Evolutionary conservation across 2,888 invertebrate species (phyloP).

Genomic region (Acheta domesticus): DNA sequence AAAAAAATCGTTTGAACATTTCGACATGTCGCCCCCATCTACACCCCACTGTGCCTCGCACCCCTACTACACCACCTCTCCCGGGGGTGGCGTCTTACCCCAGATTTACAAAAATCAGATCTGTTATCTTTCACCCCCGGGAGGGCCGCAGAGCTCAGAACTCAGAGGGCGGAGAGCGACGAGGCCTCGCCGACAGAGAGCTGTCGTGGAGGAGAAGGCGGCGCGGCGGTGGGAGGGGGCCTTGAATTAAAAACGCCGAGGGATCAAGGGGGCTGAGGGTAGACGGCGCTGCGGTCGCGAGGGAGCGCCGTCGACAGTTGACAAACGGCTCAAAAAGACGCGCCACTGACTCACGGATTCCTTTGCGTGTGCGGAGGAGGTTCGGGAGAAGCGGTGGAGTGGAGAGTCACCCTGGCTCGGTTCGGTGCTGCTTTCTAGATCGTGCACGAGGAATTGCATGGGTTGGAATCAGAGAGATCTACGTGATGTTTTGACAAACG

Average conservation of each 20-base stretch:
- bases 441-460: too few species aligned
- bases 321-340: constrained; percentile 34
- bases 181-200: too few species aligned
- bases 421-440: too few species aligned
- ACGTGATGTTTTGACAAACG: too few species aligned
- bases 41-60: too few species aligned
- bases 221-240: neutral
- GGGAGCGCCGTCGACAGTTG: constrained; percentile 32
- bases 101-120: constrained; percentile 18
- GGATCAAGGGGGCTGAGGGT: neutral
- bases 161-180: too few species aligned
- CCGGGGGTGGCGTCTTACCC: neutral
- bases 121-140: neutral
- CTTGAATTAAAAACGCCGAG: neutral
- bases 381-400: neutral
- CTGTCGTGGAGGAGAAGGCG: neutral
- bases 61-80: neutral
- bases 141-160: too few species aligned
- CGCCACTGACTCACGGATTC: neutral
- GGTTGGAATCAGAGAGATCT: too few species aligned
- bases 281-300: constrained; percentile 21
- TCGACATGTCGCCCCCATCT: too few species aligned
- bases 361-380: neutral
- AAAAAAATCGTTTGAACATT: too few species aligned
- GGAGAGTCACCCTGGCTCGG: too few species aligned